These are phyloP conservation scores for Morone chrysops DNA, from an alignment of 2,113 vertebrate species.

Conservation along the genomic window DNA sequence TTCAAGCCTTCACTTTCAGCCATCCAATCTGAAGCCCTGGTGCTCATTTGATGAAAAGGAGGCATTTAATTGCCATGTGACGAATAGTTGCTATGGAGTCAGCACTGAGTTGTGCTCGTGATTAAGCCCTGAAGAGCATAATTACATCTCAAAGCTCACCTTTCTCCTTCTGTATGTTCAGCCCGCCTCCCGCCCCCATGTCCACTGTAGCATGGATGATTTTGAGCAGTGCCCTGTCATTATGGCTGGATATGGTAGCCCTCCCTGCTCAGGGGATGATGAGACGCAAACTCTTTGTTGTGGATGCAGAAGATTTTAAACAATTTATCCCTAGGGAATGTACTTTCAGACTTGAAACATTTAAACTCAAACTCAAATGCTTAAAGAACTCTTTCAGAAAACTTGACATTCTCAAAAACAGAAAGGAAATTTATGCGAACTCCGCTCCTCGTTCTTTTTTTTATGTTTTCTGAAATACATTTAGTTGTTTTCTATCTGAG, in stretches of 20 bases:
- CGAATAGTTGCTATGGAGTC: slow-evolving; percentile 70
- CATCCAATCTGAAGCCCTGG: slow-evolving; percentile 45
- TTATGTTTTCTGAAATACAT: neutral
- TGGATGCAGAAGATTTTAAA: neutral
- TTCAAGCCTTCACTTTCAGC: slow-evolving; percentile 62
- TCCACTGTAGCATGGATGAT: slow-evolving; percentile 44
- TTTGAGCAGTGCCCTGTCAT: slow-evolving; percentile 43
- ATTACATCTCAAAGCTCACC: slow-evolving; percentile 76
- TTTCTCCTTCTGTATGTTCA: slow-evolving; percentile 52
- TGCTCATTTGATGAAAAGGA: slow-evolving; percentile 62
- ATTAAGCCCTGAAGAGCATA: slow-evolving; percentile 71
- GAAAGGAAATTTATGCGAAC: neutral
- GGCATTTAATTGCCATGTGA: slow-evolving; percentile 73
- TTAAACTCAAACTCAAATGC: neutral
- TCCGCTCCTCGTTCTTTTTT: neutral
- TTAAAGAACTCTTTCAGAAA: neutral
- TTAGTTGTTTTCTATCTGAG: neutral
- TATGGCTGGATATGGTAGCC: slow-evolving; percentile 18
- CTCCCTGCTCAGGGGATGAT: neutral
- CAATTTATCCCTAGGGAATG: neutral
- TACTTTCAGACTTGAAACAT: neutral
- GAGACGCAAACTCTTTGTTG: slow-evolving; percentile 18
- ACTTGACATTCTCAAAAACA: neutral
- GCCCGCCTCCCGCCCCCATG: slow-evolving; percentile 35
- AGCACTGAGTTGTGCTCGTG: slow-evolving; percentile 39